Conservation (phyloP, 2,888 invertebrate species). For the Cryptus armator region DNA sequence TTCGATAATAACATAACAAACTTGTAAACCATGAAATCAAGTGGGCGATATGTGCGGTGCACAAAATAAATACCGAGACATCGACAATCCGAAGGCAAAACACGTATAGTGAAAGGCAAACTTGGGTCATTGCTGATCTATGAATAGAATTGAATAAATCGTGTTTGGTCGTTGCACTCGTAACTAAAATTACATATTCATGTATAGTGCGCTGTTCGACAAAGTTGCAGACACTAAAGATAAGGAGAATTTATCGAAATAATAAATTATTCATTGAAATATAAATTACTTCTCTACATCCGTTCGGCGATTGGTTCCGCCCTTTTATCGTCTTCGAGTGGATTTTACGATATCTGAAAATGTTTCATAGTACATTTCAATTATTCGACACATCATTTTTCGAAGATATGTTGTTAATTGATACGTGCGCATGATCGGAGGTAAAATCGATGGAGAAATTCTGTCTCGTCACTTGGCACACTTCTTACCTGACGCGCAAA, state of each 20-base stretch:
- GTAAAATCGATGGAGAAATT: conserved; percentile 75
- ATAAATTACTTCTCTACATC: conserved; percentile 8
- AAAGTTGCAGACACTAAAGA: background rate
- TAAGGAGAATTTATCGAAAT: background rate
- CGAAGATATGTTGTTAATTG: conserved; percentile 37
- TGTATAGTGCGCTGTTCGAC: background rate
- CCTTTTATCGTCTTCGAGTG: background rate
- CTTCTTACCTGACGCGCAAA: conserved; percentile 72
- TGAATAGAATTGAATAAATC: conserved; percentile 47
- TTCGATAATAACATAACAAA: background rate
- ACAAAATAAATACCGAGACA: conserved; percentile 28
- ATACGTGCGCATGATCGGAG: conserved; percentile 53
- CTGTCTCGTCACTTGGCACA: conserved; percentile 79
- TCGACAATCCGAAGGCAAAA: conserved; percentile 19
- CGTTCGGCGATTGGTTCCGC: background rate
- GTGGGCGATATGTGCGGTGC: background rate
- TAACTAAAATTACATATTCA: conserved; percentile 18
- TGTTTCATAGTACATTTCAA: background rate
- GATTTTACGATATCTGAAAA: conserved; percentile 2
- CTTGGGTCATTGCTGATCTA: conserved; percentile 34
- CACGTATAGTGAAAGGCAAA: conserved; percentile 42
- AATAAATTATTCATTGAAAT: conserved; percentile 3
- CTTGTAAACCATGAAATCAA: background rate
- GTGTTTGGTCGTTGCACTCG: conserved; percentile 6
- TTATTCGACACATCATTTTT: conserved; percentile 3